These are phyloP conservation scores for Oryzias sinensis DNA, from an alignment of 2,797 vertebrate genomes.

Conservation along the genomic window DNA sequence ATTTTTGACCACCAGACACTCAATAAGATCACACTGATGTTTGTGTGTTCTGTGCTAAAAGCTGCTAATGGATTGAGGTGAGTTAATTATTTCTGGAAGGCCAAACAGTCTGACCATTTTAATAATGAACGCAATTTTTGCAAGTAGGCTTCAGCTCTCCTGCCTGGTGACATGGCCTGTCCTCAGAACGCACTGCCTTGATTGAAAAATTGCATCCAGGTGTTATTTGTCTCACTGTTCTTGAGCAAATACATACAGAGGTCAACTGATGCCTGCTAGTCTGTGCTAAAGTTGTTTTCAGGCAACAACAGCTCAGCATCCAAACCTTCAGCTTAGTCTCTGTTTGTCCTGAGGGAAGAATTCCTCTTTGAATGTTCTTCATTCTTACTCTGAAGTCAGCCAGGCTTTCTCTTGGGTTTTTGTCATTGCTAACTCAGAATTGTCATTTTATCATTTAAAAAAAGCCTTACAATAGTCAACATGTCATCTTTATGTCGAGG, in stretches of 20 bases:
- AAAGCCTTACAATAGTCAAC: no score
- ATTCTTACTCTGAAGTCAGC: no score
- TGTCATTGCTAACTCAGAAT: no score
- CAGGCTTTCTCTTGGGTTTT: no score
- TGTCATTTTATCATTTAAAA: no score
- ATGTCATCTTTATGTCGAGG: no score
- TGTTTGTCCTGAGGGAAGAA: no score
- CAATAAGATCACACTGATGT: neutral
- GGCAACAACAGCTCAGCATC: neutral
- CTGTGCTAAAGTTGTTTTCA: slow-evolving; percentile 3
- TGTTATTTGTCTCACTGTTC: slow-evolving; percentile 26
- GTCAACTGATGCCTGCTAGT: neutral
- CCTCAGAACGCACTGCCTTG: slow-evolving; percentile 29
- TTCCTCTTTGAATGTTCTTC: no score
- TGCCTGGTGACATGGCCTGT: slow-evolving; percentile 17
- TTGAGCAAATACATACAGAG: slow-evolving; percentile 19
- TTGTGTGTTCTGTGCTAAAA: slow-evolving; percentile 32
- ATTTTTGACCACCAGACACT: neutral
- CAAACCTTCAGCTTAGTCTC: no score
- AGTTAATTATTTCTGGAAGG: slow-evolving; percentile 48
- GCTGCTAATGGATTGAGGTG: slow-evolving; percentile 15
- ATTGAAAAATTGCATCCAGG: slow-evolving; percentile 36
- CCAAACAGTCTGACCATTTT: slow-evolving; percentile 41
- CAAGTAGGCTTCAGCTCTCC: slow-evolving; percentile 55
- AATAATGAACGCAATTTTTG: slow-evolving; percentile 64